Evolutionary conservation across 2,888 invertebrate genomes (phyloP).

Genomic region (Scaptomyza tumidula): DNA sequence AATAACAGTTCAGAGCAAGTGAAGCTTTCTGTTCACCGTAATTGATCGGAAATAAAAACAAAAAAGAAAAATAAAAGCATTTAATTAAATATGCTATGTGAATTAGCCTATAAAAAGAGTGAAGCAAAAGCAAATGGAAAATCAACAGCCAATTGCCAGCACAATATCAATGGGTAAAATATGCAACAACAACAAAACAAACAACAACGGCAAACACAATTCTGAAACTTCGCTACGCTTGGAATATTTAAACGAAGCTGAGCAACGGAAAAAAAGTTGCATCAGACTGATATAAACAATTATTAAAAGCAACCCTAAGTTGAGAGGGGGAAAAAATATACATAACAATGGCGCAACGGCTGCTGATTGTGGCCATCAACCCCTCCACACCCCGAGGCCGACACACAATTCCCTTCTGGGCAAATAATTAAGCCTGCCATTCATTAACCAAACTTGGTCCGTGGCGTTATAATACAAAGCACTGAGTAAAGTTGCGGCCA

Average conservation of each 20-base stretch:
- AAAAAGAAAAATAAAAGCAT: constrained; percentile 44
- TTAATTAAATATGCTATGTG: constrained; percentile 70
- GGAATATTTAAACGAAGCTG: constrained; percentile 55
- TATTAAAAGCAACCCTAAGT: constrained; percentile 72
- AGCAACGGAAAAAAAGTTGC: constrained; percentile 36
- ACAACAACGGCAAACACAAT: constrained; percentile 43
- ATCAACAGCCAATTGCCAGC: constrained; percentile 59
- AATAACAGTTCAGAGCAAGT: constrained; percentile 11
- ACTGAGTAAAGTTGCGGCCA: constrained; percentile 54
- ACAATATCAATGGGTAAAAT: constrained; percentile 67
- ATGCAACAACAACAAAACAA: constrained; percentile 36
- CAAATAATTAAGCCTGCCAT: constrained; percentile 70
- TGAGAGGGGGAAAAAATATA: constrained; percentile 32
- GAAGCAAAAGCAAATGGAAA: constrained; percentile 41
- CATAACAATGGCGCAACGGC: constrained; percentile 55
- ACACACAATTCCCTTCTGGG: constrained; percentile 47
- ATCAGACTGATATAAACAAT: constrained; percentile 69
- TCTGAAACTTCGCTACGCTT: constrained; percentile 55
- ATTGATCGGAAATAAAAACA: constrained; percentile 55
- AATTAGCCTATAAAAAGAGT: constrained; percentile 51
- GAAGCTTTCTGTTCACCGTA: constrained; percentile 16
- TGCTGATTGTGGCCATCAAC: constrained; percentile 46
- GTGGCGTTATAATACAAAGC: constrained; percentile 38
- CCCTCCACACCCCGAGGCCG: neutral
- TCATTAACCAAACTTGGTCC: constrained; percentile 67